These are phyloP conservation scores for Digitonthophagus gazella DNA, from an alignment of 2,888 invertebrate genomes.

Conservation along the genomic window DNA sequence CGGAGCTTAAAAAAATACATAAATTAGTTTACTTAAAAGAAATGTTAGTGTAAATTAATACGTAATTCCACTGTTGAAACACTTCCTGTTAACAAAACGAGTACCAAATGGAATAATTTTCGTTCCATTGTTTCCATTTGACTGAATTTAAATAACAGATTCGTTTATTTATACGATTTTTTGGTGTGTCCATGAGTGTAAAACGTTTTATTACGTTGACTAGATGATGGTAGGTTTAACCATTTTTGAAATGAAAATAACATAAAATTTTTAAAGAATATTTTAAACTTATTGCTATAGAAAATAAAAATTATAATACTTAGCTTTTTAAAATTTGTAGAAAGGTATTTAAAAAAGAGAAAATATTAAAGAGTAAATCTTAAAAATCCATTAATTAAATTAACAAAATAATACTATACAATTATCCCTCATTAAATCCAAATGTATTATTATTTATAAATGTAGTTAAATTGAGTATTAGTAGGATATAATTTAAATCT, in stretches of 20 bases:
- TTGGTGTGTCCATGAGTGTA: neutral
- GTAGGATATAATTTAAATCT: neutral
- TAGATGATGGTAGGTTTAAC: neutral
- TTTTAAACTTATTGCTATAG: too few relatives aligned
- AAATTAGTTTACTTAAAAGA: neutral
- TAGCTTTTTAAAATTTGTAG: too few relatives aligned
- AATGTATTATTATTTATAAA: neutral
- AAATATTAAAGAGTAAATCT: too few relatives aligned
- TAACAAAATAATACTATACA: neutral
- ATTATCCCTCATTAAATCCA: neutral
- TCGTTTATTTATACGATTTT: neutral
- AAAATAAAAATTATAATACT: too few relatives aligned
- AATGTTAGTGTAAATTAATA: neutral
- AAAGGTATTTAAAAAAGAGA: too few relatives aligned
- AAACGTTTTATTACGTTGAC: neutral
- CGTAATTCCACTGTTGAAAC: neutral
- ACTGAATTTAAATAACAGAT: neutral
- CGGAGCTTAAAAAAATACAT: slow-evolving; percentile 50
- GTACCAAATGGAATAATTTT: neutral
- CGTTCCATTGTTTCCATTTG: neutral
- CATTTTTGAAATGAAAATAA: neutral
- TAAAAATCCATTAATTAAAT: neutral
- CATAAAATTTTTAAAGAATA: neutral
- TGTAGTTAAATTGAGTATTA: neutral
- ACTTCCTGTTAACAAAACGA: neutral